phyloP scores from a whole-genome alignment of 1,140 invertebrate species.

The Pentalonia nigronervosa region DNA sequence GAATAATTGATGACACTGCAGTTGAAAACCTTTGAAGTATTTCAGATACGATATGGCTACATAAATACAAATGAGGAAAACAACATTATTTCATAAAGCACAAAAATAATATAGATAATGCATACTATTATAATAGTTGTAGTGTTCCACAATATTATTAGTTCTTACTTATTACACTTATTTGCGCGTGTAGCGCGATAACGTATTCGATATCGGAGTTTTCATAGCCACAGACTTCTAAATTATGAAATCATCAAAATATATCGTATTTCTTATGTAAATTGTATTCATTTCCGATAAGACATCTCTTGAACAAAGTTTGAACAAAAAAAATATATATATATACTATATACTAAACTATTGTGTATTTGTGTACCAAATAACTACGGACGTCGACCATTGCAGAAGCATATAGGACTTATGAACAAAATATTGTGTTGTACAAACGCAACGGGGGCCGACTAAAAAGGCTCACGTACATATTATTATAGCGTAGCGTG shows the following conservation, averaged over 20 bases:
- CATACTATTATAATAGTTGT: neutral
- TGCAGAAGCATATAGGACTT: neutral
- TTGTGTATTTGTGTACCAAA: neutral
- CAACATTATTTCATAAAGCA: neutral
- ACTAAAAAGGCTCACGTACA: neutral
- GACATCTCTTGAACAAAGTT: neutral
- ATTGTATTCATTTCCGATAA: neutral
- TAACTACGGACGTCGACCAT: neutral
- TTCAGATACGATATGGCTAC: neutral
- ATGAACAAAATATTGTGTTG: too few relatives aligned
- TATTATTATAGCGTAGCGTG: neutral
- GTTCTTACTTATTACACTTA: neutral
- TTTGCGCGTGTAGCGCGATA: neutral
- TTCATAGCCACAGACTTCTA: neutral
- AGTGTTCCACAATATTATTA: neutral
- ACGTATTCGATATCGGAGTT: neutral
- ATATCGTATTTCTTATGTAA: neutral
- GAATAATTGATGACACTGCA: neutral
- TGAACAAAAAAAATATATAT: neutral
- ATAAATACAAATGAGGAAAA: neutral
- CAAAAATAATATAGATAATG: neutral
- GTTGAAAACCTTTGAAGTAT: neutral
- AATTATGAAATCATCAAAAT: neutral
- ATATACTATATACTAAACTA: too few relatives aligned
- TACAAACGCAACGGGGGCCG: neutral